Evolutionary conservation across 2,113 vertebrate genomes (phyloP), one percentile per base, ranked within the genome.

Genomic region (Herpailurus yagouaroundi): DNA sequence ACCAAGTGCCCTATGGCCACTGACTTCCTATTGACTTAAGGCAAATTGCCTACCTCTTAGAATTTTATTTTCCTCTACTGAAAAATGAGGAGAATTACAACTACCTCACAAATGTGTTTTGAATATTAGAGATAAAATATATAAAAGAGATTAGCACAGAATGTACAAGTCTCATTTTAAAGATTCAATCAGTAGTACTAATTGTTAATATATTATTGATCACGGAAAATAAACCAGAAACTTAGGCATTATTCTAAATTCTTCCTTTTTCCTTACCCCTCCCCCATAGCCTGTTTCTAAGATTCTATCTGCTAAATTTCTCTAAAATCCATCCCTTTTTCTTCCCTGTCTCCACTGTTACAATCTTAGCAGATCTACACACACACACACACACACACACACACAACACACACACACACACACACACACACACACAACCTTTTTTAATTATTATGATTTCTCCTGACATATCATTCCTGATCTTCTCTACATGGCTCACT

Each of bases 1-100:
- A 60, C 21, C 21, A 23, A 60, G 57, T 2, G 21, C 21, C 21
- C 57, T 60, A 60, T 60, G 48, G 50, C 16, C 27, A 90, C 14
- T 82, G 73, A 89, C 29, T 85, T 60, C 29, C 66, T 80, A 91
- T 21, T 88, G 68, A 84, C 60, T 93, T 91, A 64, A 95, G 52
- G 41, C 38, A 94, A 82, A 81, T 71, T 83, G 12, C 33, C 41
- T 92, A 91, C 3, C 3, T 86, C 55, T 81, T 14, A 73, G 18
- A 90, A 77, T 92, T 95, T 95, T 79, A 95, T 89, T 94, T 92
- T 94, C 57, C 57, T 94, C 29, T 52, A 57, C 74, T 97, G 73
- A 23, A 92, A 96, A 94, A 89, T 86, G 10, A 85, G 9, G 23
- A 85, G 64, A 92, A 77, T 92, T 89, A 86, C 45, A 95, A 85